phyloP scores from a whole-genome alignment of 1,140 invertebrate genomes.

The Macrostomum lignano region DNA sequence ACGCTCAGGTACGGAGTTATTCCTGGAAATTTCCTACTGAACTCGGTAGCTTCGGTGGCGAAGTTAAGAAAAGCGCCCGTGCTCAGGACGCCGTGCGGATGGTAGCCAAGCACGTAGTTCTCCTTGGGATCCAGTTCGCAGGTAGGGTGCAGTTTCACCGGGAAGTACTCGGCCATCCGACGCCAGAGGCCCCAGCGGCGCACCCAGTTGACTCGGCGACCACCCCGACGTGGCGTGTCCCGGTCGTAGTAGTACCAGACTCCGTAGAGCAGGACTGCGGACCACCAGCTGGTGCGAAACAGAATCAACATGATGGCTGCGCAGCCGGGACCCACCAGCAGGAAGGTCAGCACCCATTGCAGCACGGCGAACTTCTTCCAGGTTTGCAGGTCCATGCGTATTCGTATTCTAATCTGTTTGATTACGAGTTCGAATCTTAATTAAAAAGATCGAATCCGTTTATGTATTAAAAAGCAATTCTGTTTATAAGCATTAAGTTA shows the following conservation, averaged over 20 bases:
- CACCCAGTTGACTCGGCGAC: constrained; percentile 35
- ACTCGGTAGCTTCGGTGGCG: constrained; percentile 42
- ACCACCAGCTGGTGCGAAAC: constrained; percentile 28
- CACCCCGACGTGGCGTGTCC: constrained; percentile 33
- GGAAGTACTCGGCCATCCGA: constrained; percentile 51
- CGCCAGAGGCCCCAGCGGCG: constrained; percentile 40
- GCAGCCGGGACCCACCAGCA: constrained; percentile 33
- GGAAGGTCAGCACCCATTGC: constrained; percentile 37
- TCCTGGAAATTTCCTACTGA: constrained; percentile 45
- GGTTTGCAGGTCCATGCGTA: too few species aligned
- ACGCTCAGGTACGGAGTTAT: constrained; percentile 42
- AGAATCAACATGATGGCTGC: constrained; percentile 23
- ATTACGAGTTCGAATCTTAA: too few species aligned
- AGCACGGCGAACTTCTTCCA: constrained; percentile 46
- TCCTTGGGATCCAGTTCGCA: constrained; percentile 42
- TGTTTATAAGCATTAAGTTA: too few species aligned
- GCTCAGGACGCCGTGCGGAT: constrained; percentile 59
- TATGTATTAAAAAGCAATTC: too few species aligned
- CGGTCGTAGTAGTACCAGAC: constrained; percentile 41
- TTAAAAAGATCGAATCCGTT: too few species aligned
- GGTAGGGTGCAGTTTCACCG: constrained; percentile 48
- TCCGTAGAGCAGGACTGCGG: constrained; percentile 34
- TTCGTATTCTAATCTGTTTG: too few species aligned
- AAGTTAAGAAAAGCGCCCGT: constrained; percentile 47
- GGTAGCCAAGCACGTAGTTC: constrained; percentile 57